A percentile compares a stretch with the other conserved stretches of the same genome.
These are phyloP conservation scores for Gymnocypris eckloni DNA, from an alignment of 2,797 vertebrate genomes.

Conservation along the genomic window DNA sequence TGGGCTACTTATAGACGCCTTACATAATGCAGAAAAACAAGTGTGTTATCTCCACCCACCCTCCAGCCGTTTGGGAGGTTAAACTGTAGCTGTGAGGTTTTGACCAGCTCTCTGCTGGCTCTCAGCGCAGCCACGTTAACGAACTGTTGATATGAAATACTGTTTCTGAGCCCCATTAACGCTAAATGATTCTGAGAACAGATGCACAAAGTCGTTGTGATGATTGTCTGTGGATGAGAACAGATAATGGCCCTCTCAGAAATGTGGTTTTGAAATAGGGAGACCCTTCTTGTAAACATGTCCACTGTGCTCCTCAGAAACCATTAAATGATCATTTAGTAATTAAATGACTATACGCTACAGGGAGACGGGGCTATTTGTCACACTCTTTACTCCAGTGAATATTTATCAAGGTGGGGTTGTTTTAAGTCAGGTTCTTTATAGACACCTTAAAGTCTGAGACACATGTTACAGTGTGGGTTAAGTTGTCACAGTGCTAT, in stretches of 20 bases:
- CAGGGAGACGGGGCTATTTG: neutral
- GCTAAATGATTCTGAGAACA: slow-evolving; percentile 30
- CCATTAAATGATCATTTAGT: neutral
- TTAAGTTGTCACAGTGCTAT: neutral
- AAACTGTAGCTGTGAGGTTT: slow-evolving; percentile 59
- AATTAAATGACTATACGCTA: neutral
- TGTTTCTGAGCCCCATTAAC: slow-evolving; percentile 37
- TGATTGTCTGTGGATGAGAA: slow-evolving; percentile 23
- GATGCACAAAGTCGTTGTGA: slow-evolving; percentile 4
- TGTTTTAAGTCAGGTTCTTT: neutral
- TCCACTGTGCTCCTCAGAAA: neutral
- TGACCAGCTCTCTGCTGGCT: slow-evolving; percentile 32
- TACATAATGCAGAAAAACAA: slow-evolving; percentile 64
- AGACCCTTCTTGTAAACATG: slow-evolving; percentile 8
- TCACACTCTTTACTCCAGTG: neutral
- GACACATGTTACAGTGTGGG: neutral
- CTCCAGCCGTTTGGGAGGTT: slow-evolving; percentile 51
- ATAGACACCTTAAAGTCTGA: neutral
- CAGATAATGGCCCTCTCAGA: slow-evolving; percentile 42
- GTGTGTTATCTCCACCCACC: slow-evolving; percentile 49
- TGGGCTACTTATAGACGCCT: slow-evolving; percentile 51
- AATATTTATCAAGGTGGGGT: neutral
- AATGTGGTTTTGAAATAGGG: slow-evolving; percentile 28
- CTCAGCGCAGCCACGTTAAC: slow-evolving; percentile 24
- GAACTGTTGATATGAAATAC: slow-evolving; percentile 46